A percentile compares a stretch with the other conserved stretches of the same genome.
Conservation (phyloP, 2,113 vertebrate genomes). For the Phyllopteryx taeniolatus region DNA sequence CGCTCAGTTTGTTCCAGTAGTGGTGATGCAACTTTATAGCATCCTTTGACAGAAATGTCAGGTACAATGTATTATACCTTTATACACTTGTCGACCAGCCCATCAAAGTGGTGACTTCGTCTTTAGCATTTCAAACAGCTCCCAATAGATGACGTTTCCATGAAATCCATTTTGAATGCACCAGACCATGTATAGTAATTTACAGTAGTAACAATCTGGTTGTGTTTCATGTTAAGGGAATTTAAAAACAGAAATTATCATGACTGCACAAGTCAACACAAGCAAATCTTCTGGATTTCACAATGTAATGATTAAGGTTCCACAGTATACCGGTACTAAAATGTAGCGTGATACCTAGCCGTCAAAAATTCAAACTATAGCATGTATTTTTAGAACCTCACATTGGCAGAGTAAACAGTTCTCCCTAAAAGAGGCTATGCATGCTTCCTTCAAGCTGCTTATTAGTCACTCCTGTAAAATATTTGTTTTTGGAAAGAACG, state of each 20-base stretch:
- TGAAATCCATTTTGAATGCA: constrained; percentile 12
- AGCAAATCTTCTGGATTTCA: too few relatives aligned
- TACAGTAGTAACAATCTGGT: background rate
- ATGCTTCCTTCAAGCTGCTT: too few relatives aligned
- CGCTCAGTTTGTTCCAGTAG: constrained; percentile 29
- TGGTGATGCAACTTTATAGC: constrained; percentile 8
- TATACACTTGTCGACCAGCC: constrained; percentile 9
- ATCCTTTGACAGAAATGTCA: constrained; percentile 32
- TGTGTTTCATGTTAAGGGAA: background rate
- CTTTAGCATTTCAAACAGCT: constrained; percentile 21
- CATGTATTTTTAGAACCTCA: too few relatives aligned
- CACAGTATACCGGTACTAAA: too few relatives aligned
- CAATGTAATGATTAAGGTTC: too few relatives aligned
- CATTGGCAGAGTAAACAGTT: too few relatives aligned
- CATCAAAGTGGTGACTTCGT: constrained; percentile 11
- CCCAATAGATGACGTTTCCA: constrained; percentile 26
- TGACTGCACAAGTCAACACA: too few relatives aligned
- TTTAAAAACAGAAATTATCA: background rate
- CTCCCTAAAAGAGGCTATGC: too few relatives aligned
- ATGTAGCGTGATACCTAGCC: too few relatives aligned
- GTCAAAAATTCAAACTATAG: too few relatives aligned
- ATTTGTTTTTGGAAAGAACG: too few relatives aligned
- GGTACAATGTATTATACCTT: constrained; percentile 34
- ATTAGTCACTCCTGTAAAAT: too few relatives aligned
- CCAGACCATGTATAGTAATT: constrained; percentile 8